Conservation (phyloP, 2,797 vertebrate species). For the Sebastolobus alascanus region DNA sequence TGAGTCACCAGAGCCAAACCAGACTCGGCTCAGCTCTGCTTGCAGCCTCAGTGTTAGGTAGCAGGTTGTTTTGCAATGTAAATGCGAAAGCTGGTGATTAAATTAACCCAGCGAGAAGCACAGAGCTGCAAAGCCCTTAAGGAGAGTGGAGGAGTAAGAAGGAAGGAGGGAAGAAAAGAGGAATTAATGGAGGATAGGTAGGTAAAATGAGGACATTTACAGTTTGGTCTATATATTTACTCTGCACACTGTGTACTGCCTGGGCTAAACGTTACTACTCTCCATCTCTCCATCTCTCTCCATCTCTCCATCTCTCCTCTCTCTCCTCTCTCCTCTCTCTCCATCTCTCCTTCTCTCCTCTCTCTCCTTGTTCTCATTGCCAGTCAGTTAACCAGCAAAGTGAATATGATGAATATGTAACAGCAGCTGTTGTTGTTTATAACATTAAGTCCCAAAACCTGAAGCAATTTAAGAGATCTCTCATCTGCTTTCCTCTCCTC, state of each 20-base stretch:
- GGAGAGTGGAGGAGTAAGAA: conserved; percentile 28
- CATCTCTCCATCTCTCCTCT: too few species aligned
- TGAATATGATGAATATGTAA: conserved; percentile 78
- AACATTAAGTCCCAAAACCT: conserved; percentile 65
- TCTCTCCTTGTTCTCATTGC: conserved; percentile 42
- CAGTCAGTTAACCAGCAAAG: conserved; percentile 61
- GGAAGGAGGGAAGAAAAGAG: conserved; percentile 36
- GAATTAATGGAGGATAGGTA: conserved; percentile 8
- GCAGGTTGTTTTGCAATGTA: conserved; percentile 79
- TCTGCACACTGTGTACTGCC: neutral
- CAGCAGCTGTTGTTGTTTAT: conserved; percentile 80
- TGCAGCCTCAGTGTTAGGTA: conserved; percentile 52
- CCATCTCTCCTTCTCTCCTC: neutral
- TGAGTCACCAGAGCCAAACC: conserved; percentile 45
- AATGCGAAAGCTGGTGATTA: conserved; percentile 79
- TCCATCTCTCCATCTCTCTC: too few species aligned
- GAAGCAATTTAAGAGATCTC: conserved; percentile 45
- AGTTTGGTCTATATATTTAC: neutral
- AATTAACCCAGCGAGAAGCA: conserved; percentile 67
- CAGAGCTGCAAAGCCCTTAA: conserved; percentile 60
- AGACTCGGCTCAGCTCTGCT: conserved; percentile 54
- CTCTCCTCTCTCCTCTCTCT: too few species aligned
- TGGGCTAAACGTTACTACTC: neutral
- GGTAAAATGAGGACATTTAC: conserved; percentile 40
- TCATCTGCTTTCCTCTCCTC: conserved; percentile 27